Conservation (phyloP, 2,113 vertebrate species). For the Toxotes jaculatrix region DNA sequence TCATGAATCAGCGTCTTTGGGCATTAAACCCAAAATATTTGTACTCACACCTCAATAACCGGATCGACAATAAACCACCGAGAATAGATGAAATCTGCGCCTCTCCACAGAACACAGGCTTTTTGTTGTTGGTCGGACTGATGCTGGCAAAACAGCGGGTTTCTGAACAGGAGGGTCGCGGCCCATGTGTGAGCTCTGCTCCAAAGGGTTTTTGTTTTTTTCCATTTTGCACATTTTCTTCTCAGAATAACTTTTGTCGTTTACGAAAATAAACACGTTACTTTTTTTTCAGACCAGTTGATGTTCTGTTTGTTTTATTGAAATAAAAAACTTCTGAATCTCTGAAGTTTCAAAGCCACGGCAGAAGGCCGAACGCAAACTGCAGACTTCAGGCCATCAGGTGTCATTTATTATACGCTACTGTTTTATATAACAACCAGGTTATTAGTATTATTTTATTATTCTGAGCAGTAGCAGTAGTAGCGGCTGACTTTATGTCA, state of each 20-base stretch:
- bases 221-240: constrained; percentile 71
- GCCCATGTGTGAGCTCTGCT: not conserved
- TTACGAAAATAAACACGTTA: constrained; percentile 40
- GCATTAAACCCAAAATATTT: constrained; percentile 69
- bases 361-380: no score
- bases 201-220: not conserved
- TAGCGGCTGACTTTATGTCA: not conserved
- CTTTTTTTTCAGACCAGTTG: constrained; percentile 7
- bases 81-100: constrained; percentile 75
- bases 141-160: constrained; percentile 82
- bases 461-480: not conserved
- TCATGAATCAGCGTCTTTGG: constrained; percentile 5
- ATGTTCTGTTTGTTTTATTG: constrained; percentile 23
- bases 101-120: constrained; percentile 63
- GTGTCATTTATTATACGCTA: no score
- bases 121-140: constrained; percentile 60
- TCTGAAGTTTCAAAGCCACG: no score
- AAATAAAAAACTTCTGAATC: not conserved
- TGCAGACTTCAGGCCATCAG: no score
- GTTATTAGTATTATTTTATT: not conserved
- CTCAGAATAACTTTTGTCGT: constrained; percentile 36
- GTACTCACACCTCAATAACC: constrained; percentile 53
- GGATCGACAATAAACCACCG: constrained; percentile 46
- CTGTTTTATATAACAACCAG: no score
- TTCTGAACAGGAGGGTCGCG: constrained; percentile 45